Base-by-base conservation (phyloP, 2,113 vertebrate species). In the Coregonus clupeaformis region DNA sequence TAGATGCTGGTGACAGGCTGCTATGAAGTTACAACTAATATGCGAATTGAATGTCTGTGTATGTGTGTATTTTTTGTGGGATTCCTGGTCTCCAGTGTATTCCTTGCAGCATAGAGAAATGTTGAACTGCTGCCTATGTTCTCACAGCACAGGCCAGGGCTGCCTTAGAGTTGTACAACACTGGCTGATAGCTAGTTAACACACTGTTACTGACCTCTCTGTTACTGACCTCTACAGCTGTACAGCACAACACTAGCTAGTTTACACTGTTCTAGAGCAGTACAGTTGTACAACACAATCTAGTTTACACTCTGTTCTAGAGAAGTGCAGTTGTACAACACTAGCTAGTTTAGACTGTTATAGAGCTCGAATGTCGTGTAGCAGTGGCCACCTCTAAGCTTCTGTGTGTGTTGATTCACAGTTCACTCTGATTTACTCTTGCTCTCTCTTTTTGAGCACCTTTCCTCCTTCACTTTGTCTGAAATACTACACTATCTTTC, bases 81-180 rank as follows among this genome's bases (percentile, higher is more conserved):
- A 83, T 78, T 79, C 81, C 78, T 79, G 78, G 76, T 84, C 77
- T 73, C 80, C 78, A 79, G 68, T 79, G 84, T 80, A 76, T 72
- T 82, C 62, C 52, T 87, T 84, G 85, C 85, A 86, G 74, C 57
- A 64, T 69, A 81, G 74, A 85, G 79, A 88, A 90, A 90, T 91
- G 88, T 89, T 87, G 85, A 89, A 82, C 69, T 70, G 55, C 77
- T 66, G 88, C 88, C 89, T 90, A 82, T 82, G 73, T 86, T 89
- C 83, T 90, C 85, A n/a, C n/a, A n/a, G n/a, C n/a, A n/a, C n/a
- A n/a, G n/a, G n/a, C n/a, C n/a, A n/a, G n/a, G n/a, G n/a, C n/a
- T n/a, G n/a, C n/a, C n/a, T n/a, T n/a, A n/a, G n/a, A n/a, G n/a
- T n/a, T n/a, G n/a, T n/a, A n/a, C n/a, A n/a, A 86, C 83, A 87